These are phyloP conservation scores for Hyles lineata DNA, from an alignment of 2,888 invertebrate species.

Conservation along the genomic window DNA sequence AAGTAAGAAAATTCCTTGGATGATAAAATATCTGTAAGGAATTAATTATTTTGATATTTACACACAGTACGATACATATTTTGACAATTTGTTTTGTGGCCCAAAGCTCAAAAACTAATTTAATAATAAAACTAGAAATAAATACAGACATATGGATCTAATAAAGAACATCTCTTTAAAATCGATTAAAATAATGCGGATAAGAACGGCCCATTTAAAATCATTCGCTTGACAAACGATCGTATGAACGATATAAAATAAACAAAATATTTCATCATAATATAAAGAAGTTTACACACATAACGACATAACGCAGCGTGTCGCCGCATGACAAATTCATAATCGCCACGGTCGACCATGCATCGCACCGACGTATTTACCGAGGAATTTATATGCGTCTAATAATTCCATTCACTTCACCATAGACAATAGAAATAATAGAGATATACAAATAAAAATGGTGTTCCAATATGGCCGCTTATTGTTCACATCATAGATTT, in stretches of 20 bases:
- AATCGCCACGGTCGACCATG: constrained; percentile 46
- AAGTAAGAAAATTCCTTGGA: no score
- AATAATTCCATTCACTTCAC: constrained; percentile 47
- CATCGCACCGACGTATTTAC: constrained; percentile 43
- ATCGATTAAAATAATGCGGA: not conserved
- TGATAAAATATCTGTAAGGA: no score
- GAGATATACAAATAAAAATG: constrained; percentile 25
- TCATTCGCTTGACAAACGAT: constrained; percentile 22
- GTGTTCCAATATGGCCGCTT: not conserved
- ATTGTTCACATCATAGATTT: no score
- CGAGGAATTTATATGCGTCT: constrained; percentile 57
- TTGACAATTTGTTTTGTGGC: no score
- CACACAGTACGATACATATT: no score
- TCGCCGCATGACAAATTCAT: constrained; percentile 60
- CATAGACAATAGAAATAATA: constrained; percentile 36
- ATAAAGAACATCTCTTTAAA: not conserved
- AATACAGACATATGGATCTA: not conserved
- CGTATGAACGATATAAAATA: constrained; percentile 28
- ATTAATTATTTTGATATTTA: no score
- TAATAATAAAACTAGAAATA: not conserved
- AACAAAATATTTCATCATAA: constrained; percentile 34
- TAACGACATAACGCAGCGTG: constrained; percentile 52
- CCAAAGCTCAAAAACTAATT: no score
- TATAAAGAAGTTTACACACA: constrained; percentile 45
- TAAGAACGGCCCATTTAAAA: not conserved